Evolutionary conservation across 2,888 invertebrate genomes (phyloP), one percentile per base, ranked within the genome.

Genomic region (Drosophila picticornis): DNA sequence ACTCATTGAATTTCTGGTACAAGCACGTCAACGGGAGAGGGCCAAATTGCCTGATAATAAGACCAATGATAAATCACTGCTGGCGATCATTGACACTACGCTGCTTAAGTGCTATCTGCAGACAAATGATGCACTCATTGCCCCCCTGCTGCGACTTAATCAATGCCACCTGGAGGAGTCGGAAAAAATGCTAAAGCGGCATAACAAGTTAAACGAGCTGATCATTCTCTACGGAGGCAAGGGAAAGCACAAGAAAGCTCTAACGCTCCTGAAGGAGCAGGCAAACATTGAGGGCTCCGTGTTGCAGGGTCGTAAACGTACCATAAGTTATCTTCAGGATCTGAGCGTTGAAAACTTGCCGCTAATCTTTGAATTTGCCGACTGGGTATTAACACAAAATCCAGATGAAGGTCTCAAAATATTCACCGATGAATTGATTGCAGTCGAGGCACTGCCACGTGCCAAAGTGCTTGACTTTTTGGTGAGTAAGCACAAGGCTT

Each of bases 81-180:
- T 99, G 70, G 98, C 98, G 93, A 97, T 99, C 64, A 98, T 99
- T 71, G 99, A 99, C 92, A 99, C 99, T 0, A 99, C 99, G 0
- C 94, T 99, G 59, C 94, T 99, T 13, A 99, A 99, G 93, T 99
- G 99, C 92, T 99, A 99, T 94, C 94, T 99, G 40, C 92, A 98
- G 97, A 99, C 98, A 0, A 99, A 99, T 92, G 99, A 99, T 93
- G 98, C 98, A 0, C 94, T 99, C 60, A 97, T 99, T 2, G 98
- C 98, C 0, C 97, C 99, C 0, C 94, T 99, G 19, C 94, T 99
- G 32, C 95, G 99, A 2, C 94, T 98, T 25, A 98, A 99, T 93
- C 96, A 98, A 91, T 99, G 99, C 90, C 97, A 99, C 81, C 94
- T 99, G 27, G 97, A 97, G 63, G 99, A 99, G 94, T 97, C 98